A percentile compares a stretch with the other conserved stretches of the same genome.
Evolutionary conservation across 2,113 vertebrate genomes (phyloP).

Genomic region (Podocnemis expansa): DNA sequence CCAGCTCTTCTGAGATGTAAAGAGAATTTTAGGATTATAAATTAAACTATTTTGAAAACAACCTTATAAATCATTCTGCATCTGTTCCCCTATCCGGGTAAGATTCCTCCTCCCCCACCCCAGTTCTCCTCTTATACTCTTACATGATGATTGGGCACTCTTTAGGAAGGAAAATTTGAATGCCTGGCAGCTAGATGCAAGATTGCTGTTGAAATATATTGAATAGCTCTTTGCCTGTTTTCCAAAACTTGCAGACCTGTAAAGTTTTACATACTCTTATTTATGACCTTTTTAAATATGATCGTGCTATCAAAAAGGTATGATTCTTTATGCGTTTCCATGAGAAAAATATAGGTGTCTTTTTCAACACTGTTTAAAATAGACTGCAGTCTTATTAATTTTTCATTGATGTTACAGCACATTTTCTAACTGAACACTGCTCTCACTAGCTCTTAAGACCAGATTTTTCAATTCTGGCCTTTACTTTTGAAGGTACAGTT

Average conservation of each 20-base stretch:
- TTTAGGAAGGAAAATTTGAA: neutral
- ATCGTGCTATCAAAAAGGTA: neutral
- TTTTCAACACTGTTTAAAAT: neutral
- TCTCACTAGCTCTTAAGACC: neutral
- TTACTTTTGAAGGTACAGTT: neutral
- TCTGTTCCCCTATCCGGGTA: neutral
- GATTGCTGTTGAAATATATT: neutral
- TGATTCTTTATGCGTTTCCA: neutral
- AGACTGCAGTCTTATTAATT: neutral
- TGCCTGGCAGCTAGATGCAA: neutral
- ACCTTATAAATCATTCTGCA: neutral
- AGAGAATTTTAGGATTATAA: neutral
- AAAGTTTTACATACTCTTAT: neutral
- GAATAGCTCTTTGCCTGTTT: neutral
- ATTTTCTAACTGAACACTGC: slow-evolving; percentile 10
- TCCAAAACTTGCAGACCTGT: too few relatives aligned
- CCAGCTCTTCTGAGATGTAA: neutral
- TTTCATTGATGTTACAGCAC: neutral
- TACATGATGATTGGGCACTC: neutral
- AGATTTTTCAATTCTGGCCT: neutral
- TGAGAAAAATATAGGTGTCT: neutral
- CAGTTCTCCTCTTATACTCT: neutral
- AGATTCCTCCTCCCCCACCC: neutral
- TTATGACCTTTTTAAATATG: neutral
- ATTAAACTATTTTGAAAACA: neutral